Conservation (phyloP, 2,888 invertebrate species). For the Drosophila glabriapex region DNA sequence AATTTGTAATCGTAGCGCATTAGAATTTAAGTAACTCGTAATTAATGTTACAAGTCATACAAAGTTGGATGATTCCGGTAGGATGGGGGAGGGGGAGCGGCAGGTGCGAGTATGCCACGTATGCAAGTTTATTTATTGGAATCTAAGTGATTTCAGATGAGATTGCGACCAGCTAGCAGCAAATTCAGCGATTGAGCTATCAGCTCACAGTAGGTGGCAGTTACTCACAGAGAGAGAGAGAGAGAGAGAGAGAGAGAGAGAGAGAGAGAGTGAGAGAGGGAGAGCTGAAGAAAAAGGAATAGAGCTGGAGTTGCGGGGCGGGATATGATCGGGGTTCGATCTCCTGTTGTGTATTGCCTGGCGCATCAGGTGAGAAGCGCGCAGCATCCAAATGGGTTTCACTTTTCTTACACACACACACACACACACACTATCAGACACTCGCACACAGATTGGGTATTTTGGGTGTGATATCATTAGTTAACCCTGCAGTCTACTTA, state of each 20-base stretch:
- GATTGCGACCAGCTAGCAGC: conserved; percentile 75
- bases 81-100: conserved; percentile 22
- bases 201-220: conserved; percentile 82
- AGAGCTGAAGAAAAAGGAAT: not conserved
- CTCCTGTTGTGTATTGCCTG: conserved; percentile 75
- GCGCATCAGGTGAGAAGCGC: conserved; percentile 84
- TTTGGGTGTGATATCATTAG: conserved; percentile 81
- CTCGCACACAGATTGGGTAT: conserved; percentile 26
- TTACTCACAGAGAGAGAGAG: conserved; percentile 9
- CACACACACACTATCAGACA: conserved; percentile 6
- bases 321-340: conserved; percentile 32
- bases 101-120: conserved; percentile 23
- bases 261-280: conserved; percentile 2
- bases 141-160: conserved; percentile 86
- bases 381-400: conserved; percentile 61
- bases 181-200: conserved; percentile 81
- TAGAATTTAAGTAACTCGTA: conserved; percentile 86
- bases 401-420: conserved; percentile 61
- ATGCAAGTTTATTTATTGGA: conserved; percentile 84
- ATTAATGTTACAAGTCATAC: conserved; percentile 84
- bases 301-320: not conserved
- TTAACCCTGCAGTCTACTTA: conserved; percentile 50
- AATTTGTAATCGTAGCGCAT: conserved; percentile 85
- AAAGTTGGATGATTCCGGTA: conserved; percentile 19
- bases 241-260: not conserved